Conservation (phyloP, 1,140 invertebrate genomes). For the Solenopsis fugax region DNA sequence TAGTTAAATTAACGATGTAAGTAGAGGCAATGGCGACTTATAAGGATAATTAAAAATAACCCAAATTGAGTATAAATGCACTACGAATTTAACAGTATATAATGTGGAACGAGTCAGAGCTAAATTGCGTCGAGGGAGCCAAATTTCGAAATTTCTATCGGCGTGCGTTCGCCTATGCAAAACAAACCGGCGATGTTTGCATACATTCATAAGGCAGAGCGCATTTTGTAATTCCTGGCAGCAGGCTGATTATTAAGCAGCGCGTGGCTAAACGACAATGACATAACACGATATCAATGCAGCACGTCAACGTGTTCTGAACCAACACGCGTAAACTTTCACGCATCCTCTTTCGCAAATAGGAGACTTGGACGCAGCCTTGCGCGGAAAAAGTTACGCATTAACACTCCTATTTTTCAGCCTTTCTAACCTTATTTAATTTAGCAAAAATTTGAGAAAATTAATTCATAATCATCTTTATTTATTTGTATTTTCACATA, state of each 20-base stretch:
- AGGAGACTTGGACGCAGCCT: too few species aligned
- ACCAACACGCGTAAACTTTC: constrained; percentile 17
- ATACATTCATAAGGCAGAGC: constrained; percentile 27
- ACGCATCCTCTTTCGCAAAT: neutral
- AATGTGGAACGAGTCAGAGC: neutral
- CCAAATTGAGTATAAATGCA: too few species aligned
- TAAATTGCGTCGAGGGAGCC: neutral
- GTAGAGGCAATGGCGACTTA: too few species aligned
- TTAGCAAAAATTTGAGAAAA: neutral
- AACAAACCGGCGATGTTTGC: constrained; percentile 18
- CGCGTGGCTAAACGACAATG: constrained; percentile 39
- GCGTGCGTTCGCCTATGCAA: neutral
- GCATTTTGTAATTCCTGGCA: constrained; percentile 47
- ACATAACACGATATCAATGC: constrained; percentile 66
- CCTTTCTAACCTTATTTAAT: neutral
- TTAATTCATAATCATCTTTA: neutral
- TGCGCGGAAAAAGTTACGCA: neutral
- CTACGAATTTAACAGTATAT: too few species aligned
- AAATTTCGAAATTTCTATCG: constrained; percentile 19
- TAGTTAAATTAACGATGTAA: too few species aligned
- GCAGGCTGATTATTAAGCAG: neutral
- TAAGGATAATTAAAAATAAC: too few species aligned
- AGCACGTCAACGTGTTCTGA: neutral
- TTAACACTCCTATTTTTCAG: neutral
- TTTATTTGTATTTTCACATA: too few species aligned